Evolutionary conservation across 2,113 vertebrate species (phyloP).

Genomic region (Nibea albiflora): DNA sequence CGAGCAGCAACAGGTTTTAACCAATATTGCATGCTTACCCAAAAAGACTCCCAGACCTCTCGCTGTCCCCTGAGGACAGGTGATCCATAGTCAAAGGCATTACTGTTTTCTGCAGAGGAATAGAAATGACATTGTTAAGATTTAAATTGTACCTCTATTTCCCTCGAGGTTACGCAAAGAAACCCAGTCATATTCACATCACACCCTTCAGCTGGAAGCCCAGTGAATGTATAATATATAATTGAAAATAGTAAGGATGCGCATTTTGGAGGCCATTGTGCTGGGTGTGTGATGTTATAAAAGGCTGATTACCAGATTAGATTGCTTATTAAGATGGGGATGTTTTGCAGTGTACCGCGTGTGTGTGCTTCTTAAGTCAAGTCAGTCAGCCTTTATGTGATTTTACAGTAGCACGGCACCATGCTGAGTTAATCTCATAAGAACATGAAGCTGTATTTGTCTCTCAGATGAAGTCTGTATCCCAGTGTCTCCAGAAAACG

Average conservation of each 20-base stretch:
- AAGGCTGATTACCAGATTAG: constrained; percentile 48
- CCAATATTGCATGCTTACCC: constrained; percentile 29
- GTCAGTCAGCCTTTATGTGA: constrained; percentile 43
- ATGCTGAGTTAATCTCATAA: constrained; percentile 59
- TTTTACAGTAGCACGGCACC: constrained; percentile 48
- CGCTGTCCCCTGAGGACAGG: background rate
- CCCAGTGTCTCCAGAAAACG: constrained; percentile 33
- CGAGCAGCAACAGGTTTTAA: constrained; percentile 16
- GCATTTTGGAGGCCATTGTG: constrained; percentile 19
- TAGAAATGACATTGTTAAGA: constrained; percentile 37
- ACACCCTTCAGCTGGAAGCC: constrained; percentile 28
- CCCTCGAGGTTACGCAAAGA: constrained; percentile 38
- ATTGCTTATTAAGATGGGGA: constrained; percentile 40
- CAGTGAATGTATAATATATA: constrained; percentile 21
- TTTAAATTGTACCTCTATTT: constrained; percentile 40
- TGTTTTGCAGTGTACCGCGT: background rate
- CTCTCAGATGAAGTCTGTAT: constrained; percentile 47
- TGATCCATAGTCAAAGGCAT: constrained; percentile 42
- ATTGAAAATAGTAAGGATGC: constrained; percentile 45
- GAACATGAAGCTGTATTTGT: constrained; percentile 51
- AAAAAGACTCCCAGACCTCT: constrained; percentile 21
- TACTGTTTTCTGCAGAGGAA: constrained; percentile 24
- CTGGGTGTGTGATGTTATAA: constrained; percentile 9
- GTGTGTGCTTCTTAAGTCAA: constrained; percentile 33
- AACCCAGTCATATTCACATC: constrained; percentile 47